Evolutionary conservation across 2,797 vertebrate species (phyloP), one percentile per base, ranked within the genome.

Genomic region (Salarias fasciatus): DNA sequence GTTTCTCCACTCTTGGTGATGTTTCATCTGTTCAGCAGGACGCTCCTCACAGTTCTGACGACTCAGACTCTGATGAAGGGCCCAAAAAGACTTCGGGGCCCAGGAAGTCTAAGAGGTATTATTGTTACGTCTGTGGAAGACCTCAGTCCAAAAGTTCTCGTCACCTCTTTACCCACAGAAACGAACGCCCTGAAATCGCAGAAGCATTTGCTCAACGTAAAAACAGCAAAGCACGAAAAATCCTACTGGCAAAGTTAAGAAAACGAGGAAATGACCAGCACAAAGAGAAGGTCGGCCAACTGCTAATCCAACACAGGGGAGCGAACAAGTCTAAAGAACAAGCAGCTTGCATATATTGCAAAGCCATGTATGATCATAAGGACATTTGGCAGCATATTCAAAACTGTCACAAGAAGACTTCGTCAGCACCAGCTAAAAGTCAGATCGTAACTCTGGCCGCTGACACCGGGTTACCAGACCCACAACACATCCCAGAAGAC

Each of bases 91-190:
- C 18, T 2, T 8, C 5, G 2, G 3, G 29, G 11, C 13, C 0
- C 8, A 57, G 53, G 6, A 70, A 1, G 0, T 79, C 0, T 8
- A 57, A 53, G 6, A 70, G 1, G 0, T 79, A 90, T 12, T 86
- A 72, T 46, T 90, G 89, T 47, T 88, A 71, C 1, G 47, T 90
- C 33, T 89, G 87, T 0, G 82, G 78, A 6, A 63, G 24, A 48
- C 31, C 76, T 12, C 46, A 58, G 15, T 0, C 40, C 0, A 88
- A 88, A 75, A 51, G 88, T 3, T 6, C 76, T 15, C 82, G 84
- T 11, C 89, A 89, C 53, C 67, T 90, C 44, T 56, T 53, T 28
- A 82, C 40, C 0, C 89, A 89, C 10, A 67, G 44, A 45, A 12
- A 68, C 0, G 28, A 67, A 2, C 80, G 69, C 4, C 14, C 59